Evolutionary conservation across 2,797 vertebrate species (phyloP).

Genomic region (Sebastes ruberrimus): DNA sequence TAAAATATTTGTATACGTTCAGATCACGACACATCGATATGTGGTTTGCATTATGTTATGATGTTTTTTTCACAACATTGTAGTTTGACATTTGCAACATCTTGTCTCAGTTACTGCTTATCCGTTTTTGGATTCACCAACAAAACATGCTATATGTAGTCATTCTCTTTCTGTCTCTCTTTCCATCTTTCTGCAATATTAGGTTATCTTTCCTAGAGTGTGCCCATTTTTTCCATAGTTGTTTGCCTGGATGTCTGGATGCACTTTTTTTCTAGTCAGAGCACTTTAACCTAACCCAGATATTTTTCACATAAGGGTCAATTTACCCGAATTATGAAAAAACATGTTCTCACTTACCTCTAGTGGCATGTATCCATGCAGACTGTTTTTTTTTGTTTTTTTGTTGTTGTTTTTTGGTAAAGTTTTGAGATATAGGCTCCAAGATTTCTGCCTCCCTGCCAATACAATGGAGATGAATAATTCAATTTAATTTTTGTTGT

Average conservation of each 20-base stretch:
- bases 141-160: slow-evolving; percentile 13
- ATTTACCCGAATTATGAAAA: not conserved
- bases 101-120: slow-evolving; percentile 36
- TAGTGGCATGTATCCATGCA: not conserved
- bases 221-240: not conserved
- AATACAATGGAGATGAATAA: not conserved
- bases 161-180: not conserved
- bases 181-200: not conserved
- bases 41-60: slow-evolving; percentile 39
- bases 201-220: not conserved
- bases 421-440: not conserved
- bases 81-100: slow-evolving; percentile 46
- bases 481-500: not conserved
- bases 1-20: slow-evolving; percentile 22
- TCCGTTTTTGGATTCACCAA: slow-evolving; percentile 14
- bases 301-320: not conserved
- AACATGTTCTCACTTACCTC: no score
- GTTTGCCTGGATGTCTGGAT: not conserved
- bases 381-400: not conserved
- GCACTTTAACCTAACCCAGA: not conserved
- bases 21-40: slow-evolving; percentile 8
- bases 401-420: not conserved
- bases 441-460: not conserved
- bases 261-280: not conserved
- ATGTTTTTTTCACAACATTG: slow-evolving; percentile 26